Base-by-base conservation (phyloP, 2,797 vertebrate genomes). In the Varecia variegata region DNA sequence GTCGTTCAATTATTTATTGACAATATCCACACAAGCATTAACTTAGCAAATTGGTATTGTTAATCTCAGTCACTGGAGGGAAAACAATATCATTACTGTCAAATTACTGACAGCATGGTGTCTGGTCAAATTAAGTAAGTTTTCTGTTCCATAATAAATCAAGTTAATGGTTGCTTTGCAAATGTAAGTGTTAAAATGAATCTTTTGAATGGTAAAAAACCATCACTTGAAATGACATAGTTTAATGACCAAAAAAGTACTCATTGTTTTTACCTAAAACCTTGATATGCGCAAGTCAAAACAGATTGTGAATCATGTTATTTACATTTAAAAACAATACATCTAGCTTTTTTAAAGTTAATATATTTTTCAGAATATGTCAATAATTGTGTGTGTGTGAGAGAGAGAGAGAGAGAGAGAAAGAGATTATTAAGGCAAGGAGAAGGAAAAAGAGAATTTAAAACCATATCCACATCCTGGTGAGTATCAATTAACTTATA, bases 61-160 rank as follows among this genome's bases (percentile, higher is more conserved):
- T 97, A 12, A 93, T 95, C 43, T 95, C 73, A 97, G 35, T 95
- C 80, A 90, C 20, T 87, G 54, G 60, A 58, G 93, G 90, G 15
- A 91, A 93, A 97, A 95, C 11, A 93, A 60, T 65, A 96, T 90
- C 90, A 60, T 95, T 96, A 90, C 70, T 97, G 76, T 82, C 52
- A 97, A 62, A 96, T 98, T 98, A 95, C 84, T 97, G 94, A 94
- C 90, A 74, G 92, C 95, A 94, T 94, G 88, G 10, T 73, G 92
- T 95, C 96, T 94, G 47, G 74, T 97, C 85, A 88, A 97, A 97
- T 96, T 88, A 97, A 95, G n/a, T 54, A 93, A 96, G 21, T 95
- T 85, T 97, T 93, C 87, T 95, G 2, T 96, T 97, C 95, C 7
- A 11, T 23, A 79, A 96, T 96, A 97, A 91, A 88, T 95, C 30